Evolutionary conservation across 2,113 vertebrate genomes (phyloP), one percentile per base, ranked within the genome.

Genomic region (Salvator merianae): DNA sequence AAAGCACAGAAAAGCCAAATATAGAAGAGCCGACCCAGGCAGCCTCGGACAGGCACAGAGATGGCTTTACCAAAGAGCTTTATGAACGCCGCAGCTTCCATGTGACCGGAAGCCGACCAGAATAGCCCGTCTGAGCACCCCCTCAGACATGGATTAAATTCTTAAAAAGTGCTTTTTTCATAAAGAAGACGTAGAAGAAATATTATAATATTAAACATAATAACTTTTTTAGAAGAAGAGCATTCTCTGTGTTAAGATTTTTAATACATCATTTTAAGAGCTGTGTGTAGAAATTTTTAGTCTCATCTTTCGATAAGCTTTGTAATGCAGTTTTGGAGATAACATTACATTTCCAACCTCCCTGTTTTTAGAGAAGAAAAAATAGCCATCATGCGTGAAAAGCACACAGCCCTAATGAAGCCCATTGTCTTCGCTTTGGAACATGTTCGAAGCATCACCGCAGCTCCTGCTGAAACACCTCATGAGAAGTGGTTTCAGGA

Each of bases 401-500:
- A 99, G 92, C 98, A 99, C 88, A 99, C 98, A 0, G 99, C 99
- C 66, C 92, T 99, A 59, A 99, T 99, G 98, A 98, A 98, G 59
- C 99, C 99, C 0, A 97, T 99, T 47, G 98, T 99, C 18, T 99
- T 99, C 91, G 98, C 99, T 28, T 83, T 99, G 96, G 99, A 99
- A 69, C 99, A 99, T 0, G 99, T 99, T 2, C 96, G 96, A 89
- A 99, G 97, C 91, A 99, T 99, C 93, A 99, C 99, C 0, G 97
- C 97, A 0, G 97, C 98, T 59, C 93, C 97, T 24, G 96, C 98
- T 0, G 98, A 99, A 90, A 99, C 99, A 0, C 99, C 99, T 0
- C 99, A 99, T 22, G 99, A 99, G 89, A 98, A 98, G 1, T 99
- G 98, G 98, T 99, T 99, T 92, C 99, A 99, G 94, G 97, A 99